Evolutionary conservation across 1,140 invertebrate species (phyloP), one percentile per base, ranked within the genome.

Genomic region (Leptinotarsa defecta): DNA sequence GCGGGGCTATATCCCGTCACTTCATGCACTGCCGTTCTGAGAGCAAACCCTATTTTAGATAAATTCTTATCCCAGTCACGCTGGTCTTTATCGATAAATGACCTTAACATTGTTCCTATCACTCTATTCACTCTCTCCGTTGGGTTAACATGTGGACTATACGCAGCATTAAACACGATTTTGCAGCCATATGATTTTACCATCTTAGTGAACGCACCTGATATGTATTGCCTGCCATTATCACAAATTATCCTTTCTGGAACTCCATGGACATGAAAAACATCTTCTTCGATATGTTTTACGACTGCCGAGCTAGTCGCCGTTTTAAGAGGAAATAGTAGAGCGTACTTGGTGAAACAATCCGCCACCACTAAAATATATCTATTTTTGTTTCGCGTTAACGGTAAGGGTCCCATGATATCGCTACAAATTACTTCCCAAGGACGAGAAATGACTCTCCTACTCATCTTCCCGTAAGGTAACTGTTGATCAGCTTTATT

Each of bases 371-470:
- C 83, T 4, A 86, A 49, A 15, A 86, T 77, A 77, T 85, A 85
- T 19, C 74, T 75, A 74, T 83, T 81, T 2, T 79, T 77, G 15
- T 13, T 43, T 5, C 52, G 13, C 3, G 77, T 82, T 11, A 61
- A 20, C 4, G 82, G 76, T 3, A 84, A 72, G 4, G 82, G 79
- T 34, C 82, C 78, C 80, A 87, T 73, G 83, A 89, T 71, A 85
- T 87, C 72, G 8, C 67, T 78, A 48, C 70, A 62, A 15, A 77
- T 67, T 34, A 71, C 3, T 64, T 77, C 52, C 73, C 76, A 77
- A 17, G 76, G 73, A 3, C 48, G 48, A 24, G 43, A 17, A 13
- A 70, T 34, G 4, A 17, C 19, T 11, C 62, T 49, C 11, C 13
- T 3, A 67, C 43, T 17, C 74, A 78, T 78, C 13, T 13, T 24